phyloP scores from a whole-genome alignment of 2,797 vertebrate species.

The Lepidocolaptes lacrymiger region DNA sequence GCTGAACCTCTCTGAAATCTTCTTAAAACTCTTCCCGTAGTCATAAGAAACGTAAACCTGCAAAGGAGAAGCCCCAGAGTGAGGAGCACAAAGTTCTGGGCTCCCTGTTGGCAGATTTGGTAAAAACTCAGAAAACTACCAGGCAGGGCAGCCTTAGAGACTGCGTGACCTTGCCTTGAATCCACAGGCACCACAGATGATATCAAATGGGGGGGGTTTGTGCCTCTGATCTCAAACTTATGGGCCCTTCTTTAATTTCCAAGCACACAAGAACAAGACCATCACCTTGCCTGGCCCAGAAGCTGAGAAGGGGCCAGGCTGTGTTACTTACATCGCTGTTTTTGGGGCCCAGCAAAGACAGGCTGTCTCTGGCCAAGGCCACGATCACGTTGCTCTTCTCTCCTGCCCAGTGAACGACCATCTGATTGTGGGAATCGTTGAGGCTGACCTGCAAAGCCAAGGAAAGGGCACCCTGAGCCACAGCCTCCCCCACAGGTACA shows the following conservation, averaged over 20 bases:
- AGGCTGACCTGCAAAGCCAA: constrained; percentile 87
- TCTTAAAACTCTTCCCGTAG: constrained; percentile 89
- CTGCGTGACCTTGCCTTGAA: not conserved
- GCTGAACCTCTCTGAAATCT: constrained; percentile 86
- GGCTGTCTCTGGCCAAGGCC: constrained; percentile 92
- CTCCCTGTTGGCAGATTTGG: not conserved
- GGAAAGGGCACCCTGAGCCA: not conserved
- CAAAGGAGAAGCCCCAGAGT: not conserved
- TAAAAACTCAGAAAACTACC: not conserved
- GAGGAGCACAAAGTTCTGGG: not conserved
- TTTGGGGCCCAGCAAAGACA: constrained; percentile 84
- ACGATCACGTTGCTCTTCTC: constrained; percentile 97
- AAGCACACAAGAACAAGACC: not conserved
- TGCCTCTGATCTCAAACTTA: not conserved
- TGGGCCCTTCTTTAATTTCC: not conserved
- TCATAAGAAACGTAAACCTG: constrained; percentile 95
- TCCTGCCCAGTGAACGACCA: constrained; percentile 98
- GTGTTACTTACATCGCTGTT: constrained; percentile 88
- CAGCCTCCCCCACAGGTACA: not conserved
- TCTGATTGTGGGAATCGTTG: constrained; percentile 97
- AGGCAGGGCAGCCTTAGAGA: not conserved
- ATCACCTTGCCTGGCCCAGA: not conserved
- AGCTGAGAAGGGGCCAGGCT: accelerated
- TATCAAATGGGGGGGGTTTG: not conserved
- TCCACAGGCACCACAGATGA: not conserved